Evolutionary conservation across 2,113 vertebrate genomes (phyloP).

Genomic region (Chinchilla lanigera): DNA sequence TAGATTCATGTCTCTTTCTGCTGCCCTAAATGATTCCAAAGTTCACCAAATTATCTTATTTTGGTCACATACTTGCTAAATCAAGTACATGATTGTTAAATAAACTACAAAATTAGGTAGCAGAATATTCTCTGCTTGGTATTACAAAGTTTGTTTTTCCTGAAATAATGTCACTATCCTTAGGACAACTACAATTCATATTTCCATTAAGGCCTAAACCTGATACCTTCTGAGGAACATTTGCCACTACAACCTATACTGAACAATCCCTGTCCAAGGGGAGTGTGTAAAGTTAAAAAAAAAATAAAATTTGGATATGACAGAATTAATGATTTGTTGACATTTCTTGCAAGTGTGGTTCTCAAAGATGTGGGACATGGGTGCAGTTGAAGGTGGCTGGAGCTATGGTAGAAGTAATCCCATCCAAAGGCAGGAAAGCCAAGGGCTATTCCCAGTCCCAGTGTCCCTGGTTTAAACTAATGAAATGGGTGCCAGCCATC

Average conservation of each 20-base stretch:
- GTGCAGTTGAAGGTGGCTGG: neutral
- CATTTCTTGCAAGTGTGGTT: neutral
- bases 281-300: neutral
- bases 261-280: neutral
- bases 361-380: neutral
- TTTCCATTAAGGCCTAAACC: neutral
- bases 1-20: neutral
- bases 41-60: neutral
- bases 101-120: neutral
- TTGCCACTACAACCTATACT: neutral
- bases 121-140: constrained; percentile 21
- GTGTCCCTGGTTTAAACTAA: neutral
- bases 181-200: neutral
- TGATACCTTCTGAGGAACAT: neutral
- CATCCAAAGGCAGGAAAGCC: neutral
- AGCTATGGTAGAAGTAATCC: neutral
- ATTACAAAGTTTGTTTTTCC: neutral
- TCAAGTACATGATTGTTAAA: neutral
- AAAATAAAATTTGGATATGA: neutral
- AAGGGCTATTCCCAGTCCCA: neutral
- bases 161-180: neutral
- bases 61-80: neutral
- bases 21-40: neutral
- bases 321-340: neutral
- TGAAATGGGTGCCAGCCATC: neutral